Evolutionary conservation across 2,113 vertebrate species (phyloP).

Genomic region (Vulpes lagopus): DNA sequence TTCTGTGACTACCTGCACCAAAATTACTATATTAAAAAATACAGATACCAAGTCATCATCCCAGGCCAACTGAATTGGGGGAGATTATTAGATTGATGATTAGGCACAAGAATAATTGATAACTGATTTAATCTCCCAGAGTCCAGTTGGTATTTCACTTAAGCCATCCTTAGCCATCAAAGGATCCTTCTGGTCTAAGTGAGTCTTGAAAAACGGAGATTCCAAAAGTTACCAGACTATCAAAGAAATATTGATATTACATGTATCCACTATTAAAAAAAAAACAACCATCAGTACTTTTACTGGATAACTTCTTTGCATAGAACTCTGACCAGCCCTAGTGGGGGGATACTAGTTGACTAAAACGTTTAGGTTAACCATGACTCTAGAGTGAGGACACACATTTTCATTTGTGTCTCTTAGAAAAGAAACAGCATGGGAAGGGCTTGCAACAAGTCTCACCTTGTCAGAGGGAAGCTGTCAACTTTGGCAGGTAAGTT

Average conservation of each 20-base stretch:
- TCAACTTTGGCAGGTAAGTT: not conserved
- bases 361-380: not conserved
- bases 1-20: not conserved
- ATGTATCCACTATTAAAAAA: not conserved
- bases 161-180: not conserved
- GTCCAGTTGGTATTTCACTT: not conserved
- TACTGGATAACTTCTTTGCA: not conserved
- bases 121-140: not conserved
- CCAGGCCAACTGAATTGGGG: not conserved
- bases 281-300: not conserved
- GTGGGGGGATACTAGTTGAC: not conserved
- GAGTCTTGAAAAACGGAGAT: not conserved
- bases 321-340: not conserved
- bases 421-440: conserved; percentile 26
- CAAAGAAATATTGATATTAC: not conserved
- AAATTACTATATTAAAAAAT: conserved; percentile 37
- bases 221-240: not conserved
- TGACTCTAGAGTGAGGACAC: not conserved
- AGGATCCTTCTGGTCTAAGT: not conserved
- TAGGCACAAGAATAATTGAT: not conserved
- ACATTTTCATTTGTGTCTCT: conserved; percentile 36
- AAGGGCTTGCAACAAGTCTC: conserved; percentile 41
- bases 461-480: conserved; percentile 49
- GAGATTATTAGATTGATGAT: conserved; percentile 30
- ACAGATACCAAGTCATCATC: not conserved